Conservation (phyloP, 2,113 vertebrate genomes). For the Cynopterus brachyotis region DNA sequence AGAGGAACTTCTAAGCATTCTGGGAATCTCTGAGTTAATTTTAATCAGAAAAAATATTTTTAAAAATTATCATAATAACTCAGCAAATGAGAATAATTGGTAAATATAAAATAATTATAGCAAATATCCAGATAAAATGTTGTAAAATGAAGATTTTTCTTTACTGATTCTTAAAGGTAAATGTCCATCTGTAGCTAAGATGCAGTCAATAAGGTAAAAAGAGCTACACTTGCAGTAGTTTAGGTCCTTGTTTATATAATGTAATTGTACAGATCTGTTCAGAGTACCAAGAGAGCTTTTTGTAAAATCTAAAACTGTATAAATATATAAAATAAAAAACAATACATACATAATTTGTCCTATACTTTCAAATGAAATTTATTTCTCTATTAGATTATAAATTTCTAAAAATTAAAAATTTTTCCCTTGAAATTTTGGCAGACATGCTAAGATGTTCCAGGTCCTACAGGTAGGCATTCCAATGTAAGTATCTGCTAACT, state of each 20-base stretch:
- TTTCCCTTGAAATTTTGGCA: background rate
- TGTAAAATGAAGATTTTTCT: slow-evolving; percentile 23
- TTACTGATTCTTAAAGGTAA: slow-evolving; percentile 11
- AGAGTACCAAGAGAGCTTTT: background rate
- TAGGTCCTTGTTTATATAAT: slow-evolving; percentile 25
- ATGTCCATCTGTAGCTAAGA: background rate
- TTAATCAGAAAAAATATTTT: background rate
- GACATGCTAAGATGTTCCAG: background rate
- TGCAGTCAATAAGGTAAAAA: slow-evolving; percentile 26
- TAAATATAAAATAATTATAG: background rate
- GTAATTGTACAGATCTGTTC: slow-evolving; percentile 21
- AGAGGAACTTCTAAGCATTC: background rate
- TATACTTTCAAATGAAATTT: background rate
- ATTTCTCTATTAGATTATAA: background rate
- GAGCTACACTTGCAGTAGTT: background rate
- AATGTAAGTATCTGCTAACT: background rate
- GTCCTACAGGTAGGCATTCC: background rate
- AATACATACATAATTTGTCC: background rate
- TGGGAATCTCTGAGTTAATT: background rate
- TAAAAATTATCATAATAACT: background rate
- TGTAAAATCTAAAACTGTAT: background rate
- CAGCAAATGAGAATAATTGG: background rate
- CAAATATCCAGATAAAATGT: slow-evolving; percentile 16
- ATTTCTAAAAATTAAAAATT: slow-evolving; percentile 34
- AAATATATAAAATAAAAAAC: background rate